Evolutionary conservation across 2,113 vertebrate species (phyloP).

Genomic region (Poeciliopsis retropinna): DNA sequence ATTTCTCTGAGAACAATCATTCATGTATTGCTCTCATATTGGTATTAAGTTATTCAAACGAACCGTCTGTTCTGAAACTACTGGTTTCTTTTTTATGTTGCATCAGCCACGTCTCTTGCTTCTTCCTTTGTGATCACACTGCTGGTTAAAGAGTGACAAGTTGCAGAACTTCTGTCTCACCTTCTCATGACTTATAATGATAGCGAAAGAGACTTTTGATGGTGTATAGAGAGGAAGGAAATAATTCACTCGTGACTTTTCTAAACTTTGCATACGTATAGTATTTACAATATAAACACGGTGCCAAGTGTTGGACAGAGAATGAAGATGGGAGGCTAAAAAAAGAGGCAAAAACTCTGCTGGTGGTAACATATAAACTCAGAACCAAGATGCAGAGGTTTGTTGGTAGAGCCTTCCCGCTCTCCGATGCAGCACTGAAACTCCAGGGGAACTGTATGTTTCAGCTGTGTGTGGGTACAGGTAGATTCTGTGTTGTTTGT

Average conservation of each 20-base stretch:
- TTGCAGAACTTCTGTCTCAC: not conserved
- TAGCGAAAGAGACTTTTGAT: conserved; percentile 30
- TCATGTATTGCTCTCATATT: not conserved
- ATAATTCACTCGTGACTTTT: conserved; percentile 48
- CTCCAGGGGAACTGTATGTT: conserved; percentile 26
- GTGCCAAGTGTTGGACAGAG: conserved; percentile 27
- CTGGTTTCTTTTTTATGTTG: conserved; percentile 1
- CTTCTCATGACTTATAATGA: conserved; percentile 51
- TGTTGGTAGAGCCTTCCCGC: conserved; percentile 32
- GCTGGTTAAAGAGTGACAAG: conserved; percentile 21
- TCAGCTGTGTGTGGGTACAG: conserved; percentile 23
- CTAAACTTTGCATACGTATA: conserved; percentile 11
- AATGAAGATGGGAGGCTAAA: conserved; percentile 27
- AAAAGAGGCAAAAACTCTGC: conserved; percentile 34
- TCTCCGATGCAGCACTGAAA: conserved; percentile 29
- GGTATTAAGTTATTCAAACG: not conserved
- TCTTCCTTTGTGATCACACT: conserved; percentile 10
- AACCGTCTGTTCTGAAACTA: not conserved
- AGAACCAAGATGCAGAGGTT: conserved; percentile 36
- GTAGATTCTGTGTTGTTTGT: conserved; percentile 16
- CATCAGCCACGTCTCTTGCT: not conserved
- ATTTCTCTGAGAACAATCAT: not conserved
- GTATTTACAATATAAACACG: not conserved
- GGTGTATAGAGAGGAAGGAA: conserved; percentile 25
- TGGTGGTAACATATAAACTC: conserved; percentile 40